A percentile compares a stretch with the other conserved stretches of the same genome.
These are phyloP conservation scores for Alexandromys fortis DNA, from an alignment of 2,113 vertebrate species.

Conservation along the genomic window DNA sequence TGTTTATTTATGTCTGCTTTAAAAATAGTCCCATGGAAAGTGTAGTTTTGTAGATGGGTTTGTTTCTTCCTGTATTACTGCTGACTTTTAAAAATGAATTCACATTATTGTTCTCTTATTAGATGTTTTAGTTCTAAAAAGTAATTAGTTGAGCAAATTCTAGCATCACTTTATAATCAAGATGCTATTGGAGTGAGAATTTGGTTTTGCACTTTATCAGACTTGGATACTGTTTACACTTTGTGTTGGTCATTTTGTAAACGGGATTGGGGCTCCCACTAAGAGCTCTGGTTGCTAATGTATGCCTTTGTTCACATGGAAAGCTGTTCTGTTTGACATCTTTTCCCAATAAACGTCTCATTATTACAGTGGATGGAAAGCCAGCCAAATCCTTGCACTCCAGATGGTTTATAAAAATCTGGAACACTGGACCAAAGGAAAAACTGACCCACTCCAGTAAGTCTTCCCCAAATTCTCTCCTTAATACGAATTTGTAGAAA, in stretches of 20 bases:
- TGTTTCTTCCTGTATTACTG: neutral
- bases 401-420: conserved; percentile 75
- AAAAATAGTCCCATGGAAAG: neutral
- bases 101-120: conserved; percentile 20
- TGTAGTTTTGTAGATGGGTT: neutral
- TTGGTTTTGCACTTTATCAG: neutral
- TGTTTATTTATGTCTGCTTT: neutral
- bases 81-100: conserved; percentile 47
- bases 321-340: conserved; percentile 62
- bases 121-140: conserved; percentile 33
- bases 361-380: conserved; percentile 65
- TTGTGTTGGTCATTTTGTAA: neutral
- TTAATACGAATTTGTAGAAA: conserved; percentile 14
- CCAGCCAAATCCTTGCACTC: conserved; percentile 69
- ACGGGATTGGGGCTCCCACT: neutral
- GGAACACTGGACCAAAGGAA: conserved; percentile 60
- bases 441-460: conserved; percentile 55
- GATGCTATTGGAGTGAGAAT: neutral
- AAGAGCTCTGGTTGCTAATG: conserved; percentile 35
- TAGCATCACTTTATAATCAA: neutral
- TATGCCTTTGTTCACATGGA: conserved; percentile 23
- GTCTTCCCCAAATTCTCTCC: conserved; percentile 29
- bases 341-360: conserved; percentile 67
- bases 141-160: neutral
- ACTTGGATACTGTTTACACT: neutral